phyloP scores from a whole-genome alignment of 1,140 invertebrate species.

The Heliconius hermathena region DNA sequence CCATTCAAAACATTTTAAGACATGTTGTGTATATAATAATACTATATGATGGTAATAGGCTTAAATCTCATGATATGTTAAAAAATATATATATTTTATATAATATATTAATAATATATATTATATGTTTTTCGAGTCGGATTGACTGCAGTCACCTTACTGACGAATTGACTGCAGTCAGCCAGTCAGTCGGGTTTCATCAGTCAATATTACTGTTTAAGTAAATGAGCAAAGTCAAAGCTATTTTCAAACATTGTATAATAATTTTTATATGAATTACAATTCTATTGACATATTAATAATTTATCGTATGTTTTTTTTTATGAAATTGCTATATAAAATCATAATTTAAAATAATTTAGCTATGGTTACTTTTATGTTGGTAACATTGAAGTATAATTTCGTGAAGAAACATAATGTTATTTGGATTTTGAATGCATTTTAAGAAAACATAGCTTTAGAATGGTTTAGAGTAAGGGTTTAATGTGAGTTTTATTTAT shows the following conservation, averaged over 20 bases:
- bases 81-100: too few species aligned
- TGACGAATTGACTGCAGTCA: too few species aligned
- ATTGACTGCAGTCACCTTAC: too few species aligned
- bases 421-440: neutral
- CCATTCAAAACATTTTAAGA: too few species aligned
- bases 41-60: too few species aligned
- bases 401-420: neutral
- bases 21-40: too few species aligned
- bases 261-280: too few species aligned
- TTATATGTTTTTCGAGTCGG: too few species aligned
- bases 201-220: neutral
- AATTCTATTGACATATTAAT: neutral
- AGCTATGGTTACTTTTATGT: neutral
- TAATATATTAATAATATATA: too few species aligned
- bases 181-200: neutral
- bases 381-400: neutral
- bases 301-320: neutral
- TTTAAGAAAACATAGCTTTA: conserved; percentile 1
- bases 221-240: too few species aligned
- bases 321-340: neutral
- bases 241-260: too few species aligned
- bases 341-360: neutral
- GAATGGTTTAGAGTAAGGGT: neutral
- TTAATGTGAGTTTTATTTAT: conserved; percentile 14
- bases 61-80: too few species aligned